A percentile compares a stretch with the other conserved stretches of the same genome.
Conservation (phyloP, 2,113 vertebrate species). For the Hippocampus zosterae region DNA sequence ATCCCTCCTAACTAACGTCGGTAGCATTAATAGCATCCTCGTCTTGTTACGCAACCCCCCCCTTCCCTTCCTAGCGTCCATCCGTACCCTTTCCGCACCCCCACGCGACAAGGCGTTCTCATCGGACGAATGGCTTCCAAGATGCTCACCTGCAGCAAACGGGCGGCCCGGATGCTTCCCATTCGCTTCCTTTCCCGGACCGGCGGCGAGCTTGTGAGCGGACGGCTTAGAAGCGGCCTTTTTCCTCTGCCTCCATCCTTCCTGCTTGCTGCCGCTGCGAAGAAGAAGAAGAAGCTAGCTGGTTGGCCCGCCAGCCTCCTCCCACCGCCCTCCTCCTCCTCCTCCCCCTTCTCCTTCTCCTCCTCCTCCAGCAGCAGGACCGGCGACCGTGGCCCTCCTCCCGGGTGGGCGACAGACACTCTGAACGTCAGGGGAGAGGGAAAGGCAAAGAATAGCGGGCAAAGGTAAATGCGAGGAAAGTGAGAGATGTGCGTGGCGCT, state of each 20-base stretch:
- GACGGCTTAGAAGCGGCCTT: slow-evolving; percentile 26
- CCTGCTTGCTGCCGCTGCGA: not conserved
- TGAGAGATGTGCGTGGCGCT: not conserved
- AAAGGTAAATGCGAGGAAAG: not conserved
- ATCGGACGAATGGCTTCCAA: not conserved
- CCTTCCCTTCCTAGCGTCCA: slow-evolving; percentile 11
- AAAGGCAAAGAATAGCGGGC: not conserved
- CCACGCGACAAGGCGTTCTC: not conserved
- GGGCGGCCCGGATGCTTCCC: slow-evolving; percentile 27
- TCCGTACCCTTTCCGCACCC: not conserved
- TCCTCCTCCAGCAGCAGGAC: slow-evolving; percentile 12
- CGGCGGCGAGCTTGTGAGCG: not conserved
- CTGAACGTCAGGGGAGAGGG: slow-evolving; percentile 11
- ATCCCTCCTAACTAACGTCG: slow-evolving; percentile 1
- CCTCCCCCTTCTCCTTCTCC: slow-evolving; percentile 1
- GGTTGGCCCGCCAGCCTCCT: slow-evolving; percentile 1
- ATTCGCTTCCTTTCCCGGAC: slow-evolving; percentile 1
- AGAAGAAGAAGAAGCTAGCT: not conserved
- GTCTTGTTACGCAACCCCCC: slow-evolving; percentile 51
- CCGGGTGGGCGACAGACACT: slow-evolving; percentile 37
- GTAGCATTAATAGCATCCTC: slow-evolving; percentile 8
- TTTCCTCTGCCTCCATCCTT: slow-evolving; percentile 47
- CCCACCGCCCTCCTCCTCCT: slow-evolving; percentile 4
- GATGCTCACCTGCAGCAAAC: slow-evolving; percentile 48
- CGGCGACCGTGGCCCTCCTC: slow-evolving; percentile 48